A percentile compares a stretch with the other conserved stretches of the same genome.
These are phyloP conservation scores for Drosophila affinis DNA, from an alignment of 2,888 invertebrate species.

Conservation along the genomic window DNA sequence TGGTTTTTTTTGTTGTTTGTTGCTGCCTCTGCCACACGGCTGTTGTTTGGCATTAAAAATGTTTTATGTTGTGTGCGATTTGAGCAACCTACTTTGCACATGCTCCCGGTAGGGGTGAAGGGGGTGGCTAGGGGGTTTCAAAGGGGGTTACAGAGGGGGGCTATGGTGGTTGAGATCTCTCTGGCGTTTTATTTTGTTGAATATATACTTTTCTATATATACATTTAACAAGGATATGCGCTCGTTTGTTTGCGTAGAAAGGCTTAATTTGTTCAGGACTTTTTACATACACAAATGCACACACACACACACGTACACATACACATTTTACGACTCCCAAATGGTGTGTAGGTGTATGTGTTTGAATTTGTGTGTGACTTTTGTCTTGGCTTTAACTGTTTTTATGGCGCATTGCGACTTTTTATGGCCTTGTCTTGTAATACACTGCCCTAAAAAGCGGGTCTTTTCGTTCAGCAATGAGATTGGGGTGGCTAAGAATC, in stretches of 20 bases:
- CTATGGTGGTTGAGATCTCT: conserved; percentile 14
- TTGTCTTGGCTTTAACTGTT: conserved; percentile 79
- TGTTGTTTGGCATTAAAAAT: conserved; percentile 76
- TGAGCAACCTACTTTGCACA: conserved; percentile 79
- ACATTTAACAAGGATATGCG: conserved; percentile 61
- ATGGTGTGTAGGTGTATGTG: conserved; percentile 21
- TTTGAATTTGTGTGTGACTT: conserved; percentile 55
- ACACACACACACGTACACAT: conserved; percentile 24
- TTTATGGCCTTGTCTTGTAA: conserved; percentile 77
- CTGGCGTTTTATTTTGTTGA: conserved; percentile 34
- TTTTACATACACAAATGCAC: conserved; percentile 25
- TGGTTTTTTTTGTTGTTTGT: conserved; percentile 9
- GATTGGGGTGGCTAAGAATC: background rate
- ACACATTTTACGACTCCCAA: conserved; percentile 50
- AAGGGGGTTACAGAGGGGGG: background rate
- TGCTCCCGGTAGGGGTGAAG: conserved; percentile 50
- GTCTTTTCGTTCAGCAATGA: background rate
- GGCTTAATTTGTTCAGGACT: conserved; percentile 75
- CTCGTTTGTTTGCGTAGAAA: conserved; percentile 76
- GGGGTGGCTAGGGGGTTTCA: conserved; percentile 3
- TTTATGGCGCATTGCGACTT: conserved; percentile 79
- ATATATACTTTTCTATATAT: conserved; percentile 20
- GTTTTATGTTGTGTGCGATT: conserved; percentile 80
- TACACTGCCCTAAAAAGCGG: conserved; percentile 11
- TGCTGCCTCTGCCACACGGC: conserved; percentile 24